Evolutionary conservation across 2,888 invertebrate species (phyloP), one percentile per base, ranked within the genome.

Genomic region (Agrochola circellaris): DNA sequence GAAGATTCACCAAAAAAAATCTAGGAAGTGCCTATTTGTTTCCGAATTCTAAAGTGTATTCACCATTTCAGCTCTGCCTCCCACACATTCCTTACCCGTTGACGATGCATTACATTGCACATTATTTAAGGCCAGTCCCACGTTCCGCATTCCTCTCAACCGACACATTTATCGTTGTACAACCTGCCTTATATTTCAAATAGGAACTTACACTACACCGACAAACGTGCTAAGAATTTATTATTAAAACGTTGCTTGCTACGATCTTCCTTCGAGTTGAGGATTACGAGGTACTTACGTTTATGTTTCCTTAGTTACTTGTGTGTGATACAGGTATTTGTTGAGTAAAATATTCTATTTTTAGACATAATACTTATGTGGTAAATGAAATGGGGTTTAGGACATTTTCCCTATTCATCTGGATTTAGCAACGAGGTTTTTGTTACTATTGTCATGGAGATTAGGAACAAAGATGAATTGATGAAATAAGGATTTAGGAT

Each of bases 191-290:
- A 87, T 84, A 86, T 72, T 74, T 83, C 73, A 83, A 73, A 77
- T 64, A 71, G 60, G 38, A 74, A 69, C 77, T 75, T 62, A 73
- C 77, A 82, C 65, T 60, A 77, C 78, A 69, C 71, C 34, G 23
- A 65, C 73, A 69, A 38, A 69, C 87, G 83, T 84, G 83, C 65
- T 74, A 42, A 66, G 83, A 84, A 87, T 87, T 54, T 83, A 79
- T 83, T 84, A 84, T 84, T 84, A 83, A 83, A 79, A 58, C 71
- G 78, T 83, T 87, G 65, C 64, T 84, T 75, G 48, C 68, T 74
- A 58, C 69, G 65, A 86, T 73, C 65, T 66, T 79, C 38, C 30
- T 62, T 26, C 66, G 61, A 64, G 74, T 83, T 64, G 42, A 26
- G 76, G 51, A 73, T 83, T 72, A 74, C 54, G 73, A 81, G 62